phyloP scores from a whole-genome alignment of 1,140 invertebrate species.

The Polypedilum vanderplanki region DNA sequence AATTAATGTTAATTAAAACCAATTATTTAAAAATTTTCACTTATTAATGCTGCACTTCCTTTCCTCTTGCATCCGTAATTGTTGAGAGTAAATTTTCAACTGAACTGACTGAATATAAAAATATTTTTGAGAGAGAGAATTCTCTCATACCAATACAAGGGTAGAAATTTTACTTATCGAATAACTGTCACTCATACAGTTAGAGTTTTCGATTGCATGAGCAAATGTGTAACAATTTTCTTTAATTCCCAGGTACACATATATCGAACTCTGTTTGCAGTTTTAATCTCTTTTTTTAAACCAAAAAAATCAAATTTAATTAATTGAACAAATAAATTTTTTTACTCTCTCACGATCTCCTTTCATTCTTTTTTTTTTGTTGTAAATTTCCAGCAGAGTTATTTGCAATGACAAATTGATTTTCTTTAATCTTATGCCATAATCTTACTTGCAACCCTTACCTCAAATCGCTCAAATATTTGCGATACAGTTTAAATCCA shows the following conservation, averaged over 20 bases:
- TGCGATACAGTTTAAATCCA: too few relatives aligned
- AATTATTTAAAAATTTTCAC: neutral
- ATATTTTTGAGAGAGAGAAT: neutral
- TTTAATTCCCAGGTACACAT: neutral
- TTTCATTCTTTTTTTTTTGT: neutral
- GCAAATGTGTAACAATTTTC: neutral
- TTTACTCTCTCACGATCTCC: too few relatives aligned
- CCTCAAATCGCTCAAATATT: neutral
- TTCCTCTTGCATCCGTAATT: constrained; percentile 11
- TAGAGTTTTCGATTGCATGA: neutral
- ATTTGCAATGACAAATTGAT: neutral
- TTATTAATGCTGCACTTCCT: neutral
- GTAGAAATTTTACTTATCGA: too few relatives aligned
- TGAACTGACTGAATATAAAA: neutral
- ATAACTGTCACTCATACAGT: neutral
- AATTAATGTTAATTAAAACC: neutral
- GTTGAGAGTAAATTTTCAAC: constrained; percentile 18
- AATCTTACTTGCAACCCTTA: neutral
- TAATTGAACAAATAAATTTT: neutral
- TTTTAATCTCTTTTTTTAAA: constrained; percentile 15
- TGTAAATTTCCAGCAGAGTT: neutral
- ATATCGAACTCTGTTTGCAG: neutral
- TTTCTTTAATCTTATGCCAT: constrained; percentile 1
- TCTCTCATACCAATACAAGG: neutral
- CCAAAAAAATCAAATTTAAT: neutral